Base-by-base conservation (phyloP, 2,888 invertebrate species). In the Drosophila imparisetae region DNA sequence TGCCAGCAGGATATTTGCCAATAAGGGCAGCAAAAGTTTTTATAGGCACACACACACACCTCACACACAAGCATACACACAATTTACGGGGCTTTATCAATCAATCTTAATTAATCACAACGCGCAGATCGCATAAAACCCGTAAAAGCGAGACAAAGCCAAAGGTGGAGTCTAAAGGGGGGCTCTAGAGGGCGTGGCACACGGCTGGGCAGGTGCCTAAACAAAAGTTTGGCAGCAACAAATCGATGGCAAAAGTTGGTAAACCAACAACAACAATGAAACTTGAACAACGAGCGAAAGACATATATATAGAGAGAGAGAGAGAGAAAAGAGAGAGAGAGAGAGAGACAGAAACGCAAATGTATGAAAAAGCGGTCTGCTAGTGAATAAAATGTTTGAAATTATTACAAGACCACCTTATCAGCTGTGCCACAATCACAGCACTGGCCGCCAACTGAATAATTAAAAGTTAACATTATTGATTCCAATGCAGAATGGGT, bases 51-150 rank as follows among this genome's bases (percentile, higher is more conserved):
- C 81, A 81, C 86, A 48, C 57, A 29, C 63, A 52, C 45, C 45
- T 45, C 62, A 52, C 63, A 58, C 60, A 49, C 59, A 45, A 21
- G 15, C 52, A 27, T 57, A 55, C 59, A 67, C 48, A 60, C 67
- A 68, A 71, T 79, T 78, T 76, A 80, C 71, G 76, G 60, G 55
- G 68, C 69, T 68, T 88, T 92, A 92, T 92, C 92, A 92, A 92
- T 92, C 92, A 91, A 92, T 92, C 92, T 92, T 92, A 92, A 92
- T 92, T 92, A 92, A 92, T 92, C 92, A 92, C 84, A 90, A 73
- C 80, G 82, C 89, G 80, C 87, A 91, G 91, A 91, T 91, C 91
- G 80, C 86, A 86, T 78, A 71, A 84, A 90, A 65, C 75, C 70
- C 61, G 49, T 64, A 66, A 72, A 66, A 59, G 72, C 61, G 53